These are phyloP conservation scores for Spilogale gracilis DNA, from an alignment of 2,113 vertebrate species.

Conservation along the genomic window DNA sequence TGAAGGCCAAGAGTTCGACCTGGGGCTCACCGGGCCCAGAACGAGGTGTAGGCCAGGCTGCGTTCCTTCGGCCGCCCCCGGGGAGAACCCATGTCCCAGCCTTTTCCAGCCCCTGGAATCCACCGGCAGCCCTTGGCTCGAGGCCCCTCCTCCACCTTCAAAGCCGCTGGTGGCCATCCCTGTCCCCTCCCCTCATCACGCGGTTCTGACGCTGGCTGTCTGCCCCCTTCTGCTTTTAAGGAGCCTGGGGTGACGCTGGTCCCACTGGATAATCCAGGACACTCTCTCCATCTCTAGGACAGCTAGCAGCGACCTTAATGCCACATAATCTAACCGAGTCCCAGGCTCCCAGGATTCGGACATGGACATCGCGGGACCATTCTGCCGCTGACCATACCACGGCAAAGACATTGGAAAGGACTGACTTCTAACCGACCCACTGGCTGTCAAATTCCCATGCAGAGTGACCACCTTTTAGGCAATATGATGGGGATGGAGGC, in stretches of 20 bases:
- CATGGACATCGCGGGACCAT: not conserved
- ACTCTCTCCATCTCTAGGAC: not conserved
- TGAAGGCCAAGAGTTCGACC: not conserved
- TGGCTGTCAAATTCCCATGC: fast-evolving
- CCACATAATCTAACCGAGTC: fast-evolving
- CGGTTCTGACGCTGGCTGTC: not conserved
- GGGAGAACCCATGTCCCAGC: fast-evolving
- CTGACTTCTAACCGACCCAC: not conserved
- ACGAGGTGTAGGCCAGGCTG: too few species aligned
- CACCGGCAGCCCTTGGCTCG: fast-evolving
- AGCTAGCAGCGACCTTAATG: too few species aligned
- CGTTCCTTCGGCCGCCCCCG: not conserved
- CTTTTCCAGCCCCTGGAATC: not conserved
- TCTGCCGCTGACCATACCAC: not conserved
- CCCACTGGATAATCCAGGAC: not conserved
- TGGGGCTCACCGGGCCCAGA: fast-evolving
- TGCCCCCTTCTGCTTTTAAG: not conserved
- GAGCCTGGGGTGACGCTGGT: fast-evolving
- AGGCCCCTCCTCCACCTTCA: not conserved
- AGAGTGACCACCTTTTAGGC: too few species aligned
- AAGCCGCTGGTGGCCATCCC: fast-evolving
- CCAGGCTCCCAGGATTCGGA: not conserved
- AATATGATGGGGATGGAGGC: not conserved
- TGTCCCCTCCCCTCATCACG: not conserved
- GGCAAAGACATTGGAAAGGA: not conserved